A percentile compares a stretch with the other conserved stretches of the same genome.
These are phyloP conservation scores for Xylota segnis DNA, from an alignment of 2,888 invertebrate species.

Conservation along the genomic window DNA sequence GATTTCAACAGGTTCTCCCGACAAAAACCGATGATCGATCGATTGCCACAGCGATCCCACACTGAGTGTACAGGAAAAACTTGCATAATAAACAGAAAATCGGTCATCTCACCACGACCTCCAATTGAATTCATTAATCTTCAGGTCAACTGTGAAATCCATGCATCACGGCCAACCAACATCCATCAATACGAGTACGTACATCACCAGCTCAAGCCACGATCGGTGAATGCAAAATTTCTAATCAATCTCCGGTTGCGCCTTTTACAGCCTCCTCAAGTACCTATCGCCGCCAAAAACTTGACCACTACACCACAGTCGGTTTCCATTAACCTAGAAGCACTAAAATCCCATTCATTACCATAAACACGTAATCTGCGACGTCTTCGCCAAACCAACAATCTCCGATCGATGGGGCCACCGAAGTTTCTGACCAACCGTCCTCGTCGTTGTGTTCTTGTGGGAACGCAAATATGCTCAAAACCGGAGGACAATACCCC, in stretches of 20 bases:
- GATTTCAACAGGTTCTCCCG: constrained; percentile 48
- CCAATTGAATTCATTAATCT: constrained; percentile 75
- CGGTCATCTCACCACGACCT: constrained; percentile 74
- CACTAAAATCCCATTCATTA: constrained; percentile 76
- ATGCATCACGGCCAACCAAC: constrained; percentile 26
- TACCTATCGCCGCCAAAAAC: constrained; percentile 47
- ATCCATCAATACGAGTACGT: constrained; percentile 68
- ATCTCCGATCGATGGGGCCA: constrained; percentile 51
- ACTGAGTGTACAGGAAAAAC: constrained; percentile 61
- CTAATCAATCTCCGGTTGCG: constrained; percentile 71
- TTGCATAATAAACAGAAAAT: constrained; percentile 69
- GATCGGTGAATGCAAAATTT: constrained; percentile 64
- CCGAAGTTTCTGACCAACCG: constrained; percentile 56
- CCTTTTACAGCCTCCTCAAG: constrained; percentile 20
- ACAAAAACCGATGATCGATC: constrained; percentile 65
- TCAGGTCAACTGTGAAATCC: constrained; percentile 61
- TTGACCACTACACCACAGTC: constrained; percentile 58
- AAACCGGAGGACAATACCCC: constrained; percentile 67
- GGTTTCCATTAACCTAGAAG: constrained; percentile 75
- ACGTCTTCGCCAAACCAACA: constrained; percentile 48
- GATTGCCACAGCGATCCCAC: constrained; percentile 63
- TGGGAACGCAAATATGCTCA: constrained; percentile 66
- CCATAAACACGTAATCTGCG: constrained; percentile 71
- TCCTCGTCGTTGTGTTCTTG: constrained; percentile 28
- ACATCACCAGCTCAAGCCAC: no score